phyloP scores from a whole-genome alignment of 2,113 vertebrate genomes.

The Edolisoma coerulescens region DNA sequence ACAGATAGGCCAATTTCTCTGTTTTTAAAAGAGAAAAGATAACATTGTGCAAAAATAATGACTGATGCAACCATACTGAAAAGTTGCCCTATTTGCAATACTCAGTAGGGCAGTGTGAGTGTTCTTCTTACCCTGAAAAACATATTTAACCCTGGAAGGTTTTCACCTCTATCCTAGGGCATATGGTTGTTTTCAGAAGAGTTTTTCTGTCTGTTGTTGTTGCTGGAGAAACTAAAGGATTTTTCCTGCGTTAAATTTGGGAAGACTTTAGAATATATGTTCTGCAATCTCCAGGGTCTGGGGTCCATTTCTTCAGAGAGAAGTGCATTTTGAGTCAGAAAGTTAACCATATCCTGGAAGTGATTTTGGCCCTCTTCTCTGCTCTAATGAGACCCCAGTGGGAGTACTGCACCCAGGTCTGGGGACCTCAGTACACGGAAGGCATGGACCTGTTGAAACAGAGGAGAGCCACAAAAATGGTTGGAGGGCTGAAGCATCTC shows the following conservation, averaged over 20 bases:
- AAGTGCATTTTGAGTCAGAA: neutral
- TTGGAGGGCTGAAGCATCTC: neutral
- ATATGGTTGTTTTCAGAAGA: neutral
- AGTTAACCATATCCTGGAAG: neutral
- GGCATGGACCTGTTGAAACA: neutral
- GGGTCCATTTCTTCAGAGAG: too few species aligned
- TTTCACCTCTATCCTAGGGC: neutral
- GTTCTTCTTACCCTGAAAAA: neutral
- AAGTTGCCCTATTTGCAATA: neutral
- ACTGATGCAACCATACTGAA: neutral
- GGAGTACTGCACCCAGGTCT: neutral
- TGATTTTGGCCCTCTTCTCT: neutral
- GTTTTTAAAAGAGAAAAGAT: neutral
- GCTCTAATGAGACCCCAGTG: neutral
- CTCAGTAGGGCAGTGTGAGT: fast-evolving
- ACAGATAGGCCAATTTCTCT: neutral
- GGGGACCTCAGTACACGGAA: neutral
- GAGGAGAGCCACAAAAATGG: neutral
- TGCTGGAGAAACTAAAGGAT: neutral
- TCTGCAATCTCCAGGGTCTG: neutral
- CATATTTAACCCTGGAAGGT: neutral
- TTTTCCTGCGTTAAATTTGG: neutral
- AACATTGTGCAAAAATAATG: neutral
- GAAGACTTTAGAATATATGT: neutral
- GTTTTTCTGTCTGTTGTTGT: neutral